Evolutionary conservation across 2,888 invertebrate genomes (phyloP).

Genomic region (Polyploca ridens): DNA sequence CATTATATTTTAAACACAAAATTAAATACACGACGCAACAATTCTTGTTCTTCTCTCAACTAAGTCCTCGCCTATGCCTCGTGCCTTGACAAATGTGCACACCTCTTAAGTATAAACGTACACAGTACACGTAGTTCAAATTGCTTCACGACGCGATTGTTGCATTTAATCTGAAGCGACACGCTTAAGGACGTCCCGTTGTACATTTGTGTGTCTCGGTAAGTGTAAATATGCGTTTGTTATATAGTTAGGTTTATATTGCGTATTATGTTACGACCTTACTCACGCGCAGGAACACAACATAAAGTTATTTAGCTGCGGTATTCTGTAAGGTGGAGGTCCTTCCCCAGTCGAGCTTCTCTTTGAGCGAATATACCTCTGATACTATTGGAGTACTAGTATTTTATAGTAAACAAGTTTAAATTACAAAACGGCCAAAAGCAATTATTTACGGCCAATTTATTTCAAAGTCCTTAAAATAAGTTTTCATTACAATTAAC

Average conservation of each 20-base stretch:
- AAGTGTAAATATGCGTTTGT: background rate
- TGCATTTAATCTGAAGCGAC: slow-evolving; percentile 56
- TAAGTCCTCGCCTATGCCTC: background rate
- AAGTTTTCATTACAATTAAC: too few species aligned
- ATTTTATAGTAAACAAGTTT: too few species aligned
- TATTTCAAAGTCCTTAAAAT: background rate
- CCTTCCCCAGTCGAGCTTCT: too few species aligned
- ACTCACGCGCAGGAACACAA: too few species aligned
- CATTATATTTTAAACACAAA: background rate
- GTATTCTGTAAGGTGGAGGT: too few species aligned
- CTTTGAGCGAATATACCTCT: too few species aligned
- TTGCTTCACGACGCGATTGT: slow-evolving; percentile 40
- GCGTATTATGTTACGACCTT: background rate
- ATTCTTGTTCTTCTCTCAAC: background rate
- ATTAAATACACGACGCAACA: background rate
- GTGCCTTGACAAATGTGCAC: slow-evolving; percentile 10
- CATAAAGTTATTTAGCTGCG: too few species aligned
- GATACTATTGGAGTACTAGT: too few species aligned
- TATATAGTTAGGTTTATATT: background rate
- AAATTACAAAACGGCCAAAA: too few species aligned
- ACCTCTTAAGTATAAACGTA: slow-evolving; percentile 7
- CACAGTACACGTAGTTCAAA: slow-evolving; percentile 46
- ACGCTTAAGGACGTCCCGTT: slow-evolving; percentile 55
- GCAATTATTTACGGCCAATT: background rate
- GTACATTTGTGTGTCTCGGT: slow-evolving; percentile 53